phyloP scores from a whole-genome alignment of 2,888 invertebrate species.

The Mycogona germanica region DNA sequence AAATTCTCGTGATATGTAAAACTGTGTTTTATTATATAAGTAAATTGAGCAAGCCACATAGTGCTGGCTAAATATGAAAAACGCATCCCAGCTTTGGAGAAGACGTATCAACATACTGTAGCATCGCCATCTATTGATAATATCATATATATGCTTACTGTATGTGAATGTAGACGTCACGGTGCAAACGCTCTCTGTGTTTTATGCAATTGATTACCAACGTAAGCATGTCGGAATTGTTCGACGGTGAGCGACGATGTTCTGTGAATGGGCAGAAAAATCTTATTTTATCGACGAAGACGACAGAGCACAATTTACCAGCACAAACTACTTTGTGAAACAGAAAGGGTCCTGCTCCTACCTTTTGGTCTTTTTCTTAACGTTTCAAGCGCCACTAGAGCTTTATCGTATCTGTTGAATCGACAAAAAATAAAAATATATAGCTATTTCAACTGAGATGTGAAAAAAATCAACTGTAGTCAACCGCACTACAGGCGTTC shows the following conservation, averaged over 20 bases:
- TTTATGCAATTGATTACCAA: constrained; percentile 12
- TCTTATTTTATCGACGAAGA: no score
- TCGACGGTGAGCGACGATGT: constrained; percentile 1
- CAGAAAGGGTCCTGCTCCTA: background rate
- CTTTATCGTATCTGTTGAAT: constrained; percentile 12
- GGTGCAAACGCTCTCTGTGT: constrained; percentile 10
- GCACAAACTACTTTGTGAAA: background rate
- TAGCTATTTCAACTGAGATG: background rate
- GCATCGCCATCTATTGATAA: background rate
- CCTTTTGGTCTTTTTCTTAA: constrained; percentile 12
- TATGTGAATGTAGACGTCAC: constrained; percentile 10
- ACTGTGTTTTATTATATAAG: no score
- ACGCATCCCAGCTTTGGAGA: background rate
- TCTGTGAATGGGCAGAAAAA: constrained; percentile 1
- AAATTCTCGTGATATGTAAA: no score
- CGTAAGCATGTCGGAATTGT: constrained; percentile 13
- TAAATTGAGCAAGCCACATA: no score
- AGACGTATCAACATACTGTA: background rate
- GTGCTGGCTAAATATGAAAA: background rate
- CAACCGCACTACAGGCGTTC: no score
- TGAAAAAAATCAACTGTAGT: background rate
- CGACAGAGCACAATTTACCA: background rate
- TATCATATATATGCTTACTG: constrained; percentile 1
- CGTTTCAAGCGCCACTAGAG: constrained; percentile 4
- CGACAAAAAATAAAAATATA: background rate